Base-by-base conservation (phyloP, 1,140 invertebrate genomes). In the Bombus picipes region DNA sequence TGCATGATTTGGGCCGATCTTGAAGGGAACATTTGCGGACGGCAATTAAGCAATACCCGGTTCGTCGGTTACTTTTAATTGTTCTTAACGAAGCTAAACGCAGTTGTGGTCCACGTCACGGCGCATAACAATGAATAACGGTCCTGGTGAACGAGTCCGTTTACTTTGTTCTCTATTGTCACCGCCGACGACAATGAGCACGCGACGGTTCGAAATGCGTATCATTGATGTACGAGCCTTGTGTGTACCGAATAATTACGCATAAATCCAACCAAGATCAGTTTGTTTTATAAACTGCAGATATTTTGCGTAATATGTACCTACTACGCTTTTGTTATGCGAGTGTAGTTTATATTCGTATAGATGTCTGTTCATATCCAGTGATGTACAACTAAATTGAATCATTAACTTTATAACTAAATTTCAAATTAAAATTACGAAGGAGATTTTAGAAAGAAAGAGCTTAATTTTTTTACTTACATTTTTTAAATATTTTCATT, bases 11-110 rank as follows among this genome's bases (percentile, higher is more conserved):
- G 47, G 18, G 5, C 1, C 47, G 47, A 22, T 75, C 68, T 73
- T 22, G 62, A 79, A 53, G 70, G 43, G 77, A 68, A 68, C 22
- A 34, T 53, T 73, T 32, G 62, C 62, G 57, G 71, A 41, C 66
- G 66, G 81, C 92, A 93, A 93, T 93, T 93, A 92, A 93, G 87
- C 83, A 84, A 88, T 83, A 74, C 80, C 81, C 78, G 76, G 81
- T 89, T 81, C 68, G 82, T 80, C 85, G 86, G 79, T 91, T 88
- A 85, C 87, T 92, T 93, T 92, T 92, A 93, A 93, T 93, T 93
- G 92, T 92, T 87, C 73, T 88, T 91, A 92, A 93, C 88, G 89
- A 93, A 83, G 77, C 88, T 86, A 88, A 85, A 83, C 87, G 66
- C 79, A 84, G 39, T 41, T 57, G 65, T 85, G 80, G 77, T 86